Conservation (phyloP, 2,797 vertebrate species). For the Sebastes flavidus region DNA sequence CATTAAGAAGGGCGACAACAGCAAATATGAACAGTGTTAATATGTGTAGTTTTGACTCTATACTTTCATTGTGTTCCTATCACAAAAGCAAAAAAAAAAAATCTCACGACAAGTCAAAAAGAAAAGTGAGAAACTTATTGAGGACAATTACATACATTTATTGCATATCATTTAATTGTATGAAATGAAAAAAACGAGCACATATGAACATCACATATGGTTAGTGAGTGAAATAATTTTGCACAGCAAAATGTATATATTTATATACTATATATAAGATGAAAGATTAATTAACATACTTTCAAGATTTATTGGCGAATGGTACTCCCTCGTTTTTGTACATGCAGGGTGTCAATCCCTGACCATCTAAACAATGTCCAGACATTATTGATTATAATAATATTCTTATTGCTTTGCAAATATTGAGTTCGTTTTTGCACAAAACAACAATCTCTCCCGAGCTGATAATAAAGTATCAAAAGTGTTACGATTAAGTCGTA, state of each 20-base stretch:
- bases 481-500: conserved; percentile 88
- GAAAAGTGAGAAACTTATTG: conserved; percentile 80
- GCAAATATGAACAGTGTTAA: background rate
- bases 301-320: conserved; percentile 94
- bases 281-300: conserved; percentile 93
- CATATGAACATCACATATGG: conserved; percentile 98
- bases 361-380: conserved; percentile 90
- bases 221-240: conserved; percentile 99
- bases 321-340: conserved; percentile 90
- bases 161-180: conserved; percentile 89
- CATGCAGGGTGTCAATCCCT: conserved; percentile 97
- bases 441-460: conserved; percentile 89
- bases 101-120: conserved; percentile 60
- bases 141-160: conserved; percentile 85
- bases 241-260: conserved; percentile 99
- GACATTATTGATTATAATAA: conserved; percentile 92
- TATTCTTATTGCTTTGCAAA: conserved; percentile 93
- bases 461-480: conserved; percentile 88
- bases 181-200: conserved; percentile 94
- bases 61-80: conserved; percentile 24
- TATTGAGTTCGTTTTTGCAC: conserved; percentile 90
- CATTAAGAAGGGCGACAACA: background rate
- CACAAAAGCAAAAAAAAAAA: conserved; percentile 39
- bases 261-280: conserved; percentile 83
- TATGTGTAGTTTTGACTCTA: conserved; percentile 8